Evolutionary conservation across 2,888 invertebrate species (phyloP), one percentile per base, ranked within the genome.

Genomic region (Vesta saturnalis): DNA sequence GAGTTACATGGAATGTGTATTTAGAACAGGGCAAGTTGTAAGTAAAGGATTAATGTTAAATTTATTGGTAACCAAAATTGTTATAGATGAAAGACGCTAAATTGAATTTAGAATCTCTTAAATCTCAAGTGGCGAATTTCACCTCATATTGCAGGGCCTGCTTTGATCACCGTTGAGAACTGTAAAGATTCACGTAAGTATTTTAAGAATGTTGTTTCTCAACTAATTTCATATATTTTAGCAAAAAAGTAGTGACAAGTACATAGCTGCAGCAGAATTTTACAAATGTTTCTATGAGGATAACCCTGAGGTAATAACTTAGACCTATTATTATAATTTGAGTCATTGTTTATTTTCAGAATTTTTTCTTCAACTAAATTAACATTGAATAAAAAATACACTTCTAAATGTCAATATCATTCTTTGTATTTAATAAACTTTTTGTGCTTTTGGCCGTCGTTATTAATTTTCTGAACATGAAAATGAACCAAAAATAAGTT

Each of bases 1-100:
- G 79, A 87, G 87, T 69, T 88, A 86, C 67, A 79, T 85, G 14
- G 83, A 84, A 62, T 88, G 88, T 70, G 60, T 86, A 5, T 54
- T 87, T 70, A 80, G 81, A 68, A 84, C 85, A 83, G 85, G 85
- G 81, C 86, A 87, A 81, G 76, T 84, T 69, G 87, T 87, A 78
- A 81, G 80, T 77, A n/a, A n/a, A n/a, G n/a, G n/a, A 1, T 1
- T 16, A 15, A 18, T 19, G n/a, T n/a, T n/a, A n/a, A n/a, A n/a
- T n/a, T n/a, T n/a, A n/a, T n/a, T n/a, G n/a, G n/a, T n/a, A n/a
- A n/a, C n/a, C n/a, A n/a, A n/a, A n/a, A n/a, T n/a, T n/a, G n/a
- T n/a, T n/a, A 55, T 39, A 64, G 60, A 30, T 56, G 47, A 69
- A 60, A 43, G 67, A 67, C 16, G 62, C 43, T 21, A 67, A 63